Evolutionary conservation across 1,140 invertebrate species (phyloP).

Genomic region (Hylaeus volcanicus): DNA sequence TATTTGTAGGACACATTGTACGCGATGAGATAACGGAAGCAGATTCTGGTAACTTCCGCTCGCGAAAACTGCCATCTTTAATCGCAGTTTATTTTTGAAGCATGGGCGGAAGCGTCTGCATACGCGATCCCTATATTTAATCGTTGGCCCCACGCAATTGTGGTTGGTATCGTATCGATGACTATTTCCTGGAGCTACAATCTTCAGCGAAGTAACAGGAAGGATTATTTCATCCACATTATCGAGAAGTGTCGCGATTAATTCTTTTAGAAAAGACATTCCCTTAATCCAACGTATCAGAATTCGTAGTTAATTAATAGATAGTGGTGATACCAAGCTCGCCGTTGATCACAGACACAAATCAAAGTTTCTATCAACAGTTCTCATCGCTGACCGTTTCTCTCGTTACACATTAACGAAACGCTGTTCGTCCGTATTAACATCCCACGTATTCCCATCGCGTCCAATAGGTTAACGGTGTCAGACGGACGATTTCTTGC

Average conservation of each 20-base stretch:
- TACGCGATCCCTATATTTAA: not conserved
- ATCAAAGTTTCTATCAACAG: too few relatives aligned
- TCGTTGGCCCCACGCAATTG: not conserved
- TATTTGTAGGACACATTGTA: not conserved
- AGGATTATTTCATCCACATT: too few relatives aligned
- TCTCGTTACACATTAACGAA: too few relatives aligned
- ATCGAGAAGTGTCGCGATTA: too few relatives aligned
- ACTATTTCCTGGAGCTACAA: not conserved
- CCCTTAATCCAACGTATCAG: too few relatives aligned
- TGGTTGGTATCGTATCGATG: not conserved
- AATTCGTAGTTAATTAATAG: too few relatives aligned
- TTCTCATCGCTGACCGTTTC: not conserved
- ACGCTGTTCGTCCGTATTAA: not conserved
- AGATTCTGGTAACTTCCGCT: not conserved
- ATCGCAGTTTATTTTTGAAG: constrained; percentile 2
- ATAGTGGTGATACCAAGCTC: too few relatives aligned
- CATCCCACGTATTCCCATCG: not conserved
- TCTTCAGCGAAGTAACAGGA: not conserved
- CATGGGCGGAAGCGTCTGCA: not conserved
- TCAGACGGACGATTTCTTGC: constrained; percentile 3
- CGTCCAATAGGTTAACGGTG: constrained; percentile 10
- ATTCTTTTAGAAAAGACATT: too few relatives aligned
- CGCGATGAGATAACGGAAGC: not conserved
- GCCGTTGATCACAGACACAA: too few relatives aligned
- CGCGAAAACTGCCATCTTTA: not conserved